These are phyloP conservation scores for Tragelaphus strepsiceros DNA, from an alignment of 2,113 vertebrate species.

Conservation along the genomic window DNA sequence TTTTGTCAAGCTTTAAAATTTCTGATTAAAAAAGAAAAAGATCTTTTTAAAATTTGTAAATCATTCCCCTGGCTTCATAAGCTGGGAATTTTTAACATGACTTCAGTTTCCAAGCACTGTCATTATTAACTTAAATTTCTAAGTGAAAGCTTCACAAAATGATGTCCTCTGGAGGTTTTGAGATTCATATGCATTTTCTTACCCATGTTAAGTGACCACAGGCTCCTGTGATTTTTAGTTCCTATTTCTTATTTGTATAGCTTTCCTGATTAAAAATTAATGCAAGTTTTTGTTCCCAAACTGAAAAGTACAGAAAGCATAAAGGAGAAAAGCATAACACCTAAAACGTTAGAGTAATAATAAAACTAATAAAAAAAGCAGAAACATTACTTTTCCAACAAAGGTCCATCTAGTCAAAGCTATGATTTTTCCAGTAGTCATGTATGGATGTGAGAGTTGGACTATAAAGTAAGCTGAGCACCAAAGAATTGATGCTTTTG, in stretches of 20 bases:
- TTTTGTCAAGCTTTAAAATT: background rate
- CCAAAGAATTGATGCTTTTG: background rate
- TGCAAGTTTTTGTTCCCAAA: background rate
- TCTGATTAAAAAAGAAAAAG: background rate
- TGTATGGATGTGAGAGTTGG: background rate
- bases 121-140: background rate
- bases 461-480: background rate
- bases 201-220: background rate
- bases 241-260: background rate
- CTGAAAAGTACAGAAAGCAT: background rate
- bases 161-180: background rate
- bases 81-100: background rate
- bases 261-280: conserved; percentile 28
- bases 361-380: background rate
- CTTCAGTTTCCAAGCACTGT: background rate
- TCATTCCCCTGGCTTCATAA: background rate
- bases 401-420: background rate
- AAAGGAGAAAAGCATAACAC: background rate
- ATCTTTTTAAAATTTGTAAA: background rate
- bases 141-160: conserved; percentile 23
- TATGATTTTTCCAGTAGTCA: background rate
- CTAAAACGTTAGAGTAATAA: background rate
- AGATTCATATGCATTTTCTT: background rate
- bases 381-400: background rate
- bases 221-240: background rate